Evolutionary conservation across 2,888 invertebrate species (phyloP).

Genomic region (Drosophila mettleri): DNA sequence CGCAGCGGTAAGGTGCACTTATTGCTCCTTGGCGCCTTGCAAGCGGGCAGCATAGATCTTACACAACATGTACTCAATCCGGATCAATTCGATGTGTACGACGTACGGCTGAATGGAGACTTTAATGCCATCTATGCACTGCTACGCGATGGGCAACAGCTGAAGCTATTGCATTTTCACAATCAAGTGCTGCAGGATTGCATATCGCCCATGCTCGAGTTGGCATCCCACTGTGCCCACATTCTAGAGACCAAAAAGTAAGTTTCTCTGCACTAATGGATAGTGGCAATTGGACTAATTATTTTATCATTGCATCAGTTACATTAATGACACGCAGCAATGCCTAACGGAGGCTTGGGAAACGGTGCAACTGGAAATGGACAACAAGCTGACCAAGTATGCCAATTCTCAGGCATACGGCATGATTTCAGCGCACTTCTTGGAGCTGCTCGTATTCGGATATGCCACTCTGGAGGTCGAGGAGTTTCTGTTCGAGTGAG

Average conservation of each 20-base stretch:
- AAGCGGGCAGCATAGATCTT: constrained; percentile 89
- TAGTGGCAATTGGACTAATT: neutral
- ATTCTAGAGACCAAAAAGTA: constrained; percentile 89
- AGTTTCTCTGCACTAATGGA: neutral
- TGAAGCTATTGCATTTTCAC: constrained; percentile 86
- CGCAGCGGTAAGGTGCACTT: constrained; percentile 90
- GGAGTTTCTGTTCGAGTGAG: constrained; percentile 84
- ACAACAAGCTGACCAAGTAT: constrained; percentile 95
- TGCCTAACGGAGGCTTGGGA: constrained; percentile 97
- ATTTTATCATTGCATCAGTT: constrained; percentile 63
- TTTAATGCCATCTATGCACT: constrained; percentile 89
- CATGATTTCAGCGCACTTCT: constrained; percentile 94
- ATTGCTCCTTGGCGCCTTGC: constrained; percentile 93
- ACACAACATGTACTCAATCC: constrained; percentile 87
- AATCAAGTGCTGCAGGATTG: constrained; percentile 82
- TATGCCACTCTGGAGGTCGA: constrained; percentile 84
- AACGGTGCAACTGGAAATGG: constrained; percentile 96
- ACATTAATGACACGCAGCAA: constrained; percentile 91
- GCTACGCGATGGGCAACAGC: constrained; percentile 87
- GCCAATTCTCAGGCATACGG: constrained; percentile 92
- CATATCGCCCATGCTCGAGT: constrained; percentile 83
- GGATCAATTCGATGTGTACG: constrained; percentile 87
- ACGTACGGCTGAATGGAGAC: constrained; percentile 90
- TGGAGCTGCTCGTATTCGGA: constrained; percentile 95
- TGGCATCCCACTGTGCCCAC: constrained; percentile 91